Evolutionary conservation across 2,888 invertebrate species (phyloP).

Genomic region (Antheraea yamamai): DNA sequence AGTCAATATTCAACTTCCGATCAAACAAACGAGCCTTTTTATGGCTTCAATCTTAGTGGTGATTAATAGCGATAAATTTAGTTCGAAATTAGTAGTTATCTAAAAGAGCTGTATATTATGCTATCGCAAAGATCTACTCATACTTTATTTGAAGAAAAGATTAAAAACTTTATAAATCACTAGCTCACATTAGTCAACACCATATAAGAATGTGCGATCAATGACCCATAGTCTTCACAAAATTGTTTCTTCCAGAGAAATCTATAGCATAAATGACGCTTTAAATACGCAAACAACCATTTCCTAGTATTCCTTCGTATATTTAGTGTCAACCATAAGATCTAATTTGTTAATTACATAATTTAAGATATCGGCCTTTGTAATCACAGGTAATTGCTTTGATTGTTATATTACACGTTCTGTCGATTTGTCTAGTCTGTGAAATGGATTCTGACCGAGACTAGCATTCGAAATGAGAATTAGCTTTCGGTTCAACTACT

Average conservation of each 20-base stretch:
- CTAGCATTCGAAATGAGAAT: not conserved
- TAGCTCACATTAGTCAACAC: no score
- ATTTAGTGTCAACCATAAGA: not conserved
- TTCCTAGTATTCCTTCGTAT: not conserved
- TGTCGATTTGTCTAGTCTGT: not conserved
- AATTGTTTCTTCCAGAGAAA: not conserved
- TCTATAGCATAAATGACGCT: not conserved
- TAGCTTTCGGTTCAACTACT: not conserved
- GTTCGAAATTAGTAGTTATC: not conserved
- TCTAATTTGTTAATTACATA: not conserved
- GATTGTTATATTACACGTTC: not conserved
- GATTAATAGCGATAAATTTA: not conserved
- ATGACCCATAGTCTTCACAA: not conserved
- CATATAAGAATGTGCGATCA: not conserved
- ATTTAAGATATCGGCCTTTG: not conserved
- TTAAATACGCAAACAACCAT: not conserved
- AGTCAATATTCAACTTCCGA: no score
- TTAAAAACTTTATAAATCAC: no score
- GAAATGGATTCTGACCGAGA: not conserved
- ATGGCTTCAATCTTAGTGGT: no score
- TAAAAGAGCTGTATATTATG: no score
- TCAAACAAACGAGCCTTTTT: no score
- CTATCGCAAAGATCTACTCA: no score
- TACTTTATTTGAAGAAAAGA: no score
- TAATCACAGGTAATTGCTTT: not conserved